Percentiles rank a stretch among this genome's conserved stretches.
These are phyloP conservation scores for Pelecanoides urinatrix DNA, from an alignment of 2,113 vertebrate genomes.

Conservation along the genomic window DNA sequence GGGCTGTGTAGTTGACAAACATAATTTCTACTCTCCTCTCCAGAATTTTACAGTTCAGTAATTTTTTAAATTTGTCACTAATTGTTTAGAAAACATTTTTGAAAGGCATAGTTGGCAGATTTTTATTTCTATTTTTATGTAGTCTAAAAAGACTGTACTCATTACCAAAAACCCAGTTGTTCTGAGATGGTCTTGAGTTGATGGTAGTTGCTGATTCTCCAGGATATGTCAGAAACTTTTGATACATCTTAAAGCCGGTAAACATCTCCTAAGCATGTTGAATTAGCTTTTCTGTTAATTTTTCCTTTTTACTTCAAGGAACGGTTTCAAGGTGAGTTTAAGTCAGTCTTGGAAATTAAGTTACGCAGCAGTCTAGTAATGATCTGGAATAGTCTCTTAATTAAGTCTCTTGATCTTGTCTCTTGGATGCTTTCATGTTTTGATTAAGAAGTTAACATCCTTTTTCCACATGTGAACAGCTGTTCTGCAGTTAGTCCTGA, in stretches of 20 bases:
- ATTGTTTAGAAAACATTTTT: neutral
- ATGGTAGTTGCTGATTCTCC: neutral
- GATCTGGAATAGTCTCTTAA: neutral
- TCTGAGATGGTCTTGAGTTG: neutral
- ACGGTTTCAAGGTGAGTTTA: neutral
- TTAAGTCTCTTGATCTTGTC: neutral
- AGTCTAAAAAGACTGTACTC: neutral
- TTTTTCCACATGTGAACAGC: neutral
- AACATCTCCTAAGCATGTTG: neutral
- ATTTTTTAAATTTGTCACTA: neutral
- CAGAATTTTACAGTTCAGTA: neutral
- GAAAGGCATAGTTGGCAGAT: neutral
- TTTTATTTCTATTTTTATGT: neutral
- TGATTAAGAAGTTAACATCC: neutral
- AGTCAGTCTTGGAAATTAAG: neutral
- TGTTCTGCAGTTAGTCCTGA: neutral
- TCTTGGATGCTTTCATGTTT: neutral
- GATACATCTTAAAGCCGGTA: neutral
- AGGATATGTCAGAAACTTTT: neutral
- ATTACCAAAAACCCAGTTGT: neutral
- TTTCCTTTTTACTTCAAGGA: neutral
- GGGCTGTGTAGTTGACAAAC: neutral
- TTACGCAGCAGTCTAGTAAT: neutral
- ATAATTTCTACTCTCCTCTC: neutral
- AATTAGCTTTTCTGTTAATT: neutral